Evolutionary conservation across 2,113 vertebrate species (phyloP), one percentile per base, ranked within the genome.

Genomic region (Mirounga angustirostris): DNA sequence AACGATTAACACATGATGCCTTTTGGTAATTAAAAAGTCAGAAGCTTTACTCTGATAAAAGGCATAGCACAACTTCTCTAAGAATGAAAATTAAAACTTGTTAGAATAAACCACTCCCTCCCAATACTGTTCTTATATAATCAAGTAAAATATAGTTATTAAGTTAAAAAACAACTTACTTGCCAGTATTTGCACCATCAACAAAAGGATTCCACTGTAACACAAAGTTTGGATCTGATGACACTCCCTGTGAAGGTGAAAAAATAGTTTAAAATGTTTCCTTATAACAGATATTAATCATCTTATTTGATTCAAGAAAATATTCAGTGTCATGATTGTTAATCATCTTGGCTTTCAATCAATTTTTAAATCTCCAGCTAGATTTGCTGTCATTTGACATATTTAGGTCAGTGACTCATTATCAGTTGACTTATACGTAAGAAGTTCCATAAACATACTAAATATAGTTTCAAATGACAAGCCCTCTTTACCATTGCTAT

Each of bases 131-230:
- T 93, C 26, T 81, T 89, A 95, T 28, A 43, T 74, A 94, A 92
- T 43, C n/a, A 86, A 87, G 58, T 58, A 79, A 97, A 95, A 93
- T 85, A 73, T 33, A 73, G 46, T 80, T 79, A 58, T 67, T 91
- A 87, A 59, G 56, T 80, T 67, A 97, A 63, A 88, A 95, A 97
- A 73, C 71, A 97, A 95, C 97, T 94, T 92, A 98, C 98, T 97
- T 98, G 79, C 97, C 96, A 89, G 97, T 99, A 99, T 99, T 99
- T 98, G 99, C 99, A 96, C 99, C 99, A 33, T 99, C 99, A 82
- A 99, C 98, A 97, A 99, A 99, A 89, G 99, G 99, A 98, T 99
- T 99, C 99, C 99, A 99, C 52, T 99, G 99, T 0, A 99, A 99
- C 87, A 99, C 97, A 96, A 99, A 99, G 97, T 99, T 99, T 74